Base-by-base conservation (phyloP, 92 coral and sea anemone species). In the Micromussa lordhowensis region DNA sequence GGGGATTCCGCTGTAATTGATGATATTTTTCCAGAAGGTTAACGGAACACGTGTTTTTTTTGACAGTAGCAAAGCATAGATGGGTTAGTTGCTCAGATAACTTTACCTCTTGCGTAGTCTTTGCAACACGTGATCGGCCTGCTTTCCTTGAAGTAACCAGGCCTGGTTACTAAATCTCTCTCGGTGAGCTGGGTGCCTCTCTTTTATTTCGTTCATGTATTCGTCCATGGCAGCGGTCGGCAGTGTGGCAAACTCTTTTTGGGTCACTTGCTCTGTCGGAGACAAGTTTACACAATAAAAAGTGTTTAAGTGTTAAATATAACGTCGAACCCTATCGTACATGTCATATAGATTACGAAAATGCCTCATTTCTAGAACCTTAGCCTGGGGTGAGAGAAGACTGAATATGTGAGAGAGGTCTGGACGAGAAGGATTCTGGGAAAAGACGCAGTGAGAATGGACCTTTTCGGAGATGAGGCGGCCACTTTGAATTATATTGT, bases 131-230 rank as follows among this genome's bases (percentile, higher is more conserved):
- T 93, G 87, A 54, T 94, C 98, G 48, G 92, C 93, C 13, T 49
- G 74, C 51, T 86, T 91, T 21, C 98, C 96, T 70, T 96, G 99
- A 29, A 85, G 91, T 54, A 98, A 69, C 99, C 99, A 98, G 79
- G 98, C 97, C 87, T 98, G 99, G 86, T 96, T 87, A 51, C 99
- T 98, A 73, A 75, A 96, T 74, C 99, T 90, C 55, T 98, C 99
- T 73, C 94, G 87, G 75, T 98, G 99, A 31, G 87, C 89, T 3
- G 99, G 98, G 77, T 98, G 98, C 26, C 82, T 92, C 63, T 93
- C 94, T 61, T 94, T 96, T 34, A 96, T 59, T 30, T 90, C 82
- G 75, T 96, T 88, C 94, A 98, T 91, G 44, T 98, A 98, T 5
- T 90, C 78, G 40, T 95, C 99, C 79, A 98, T 98, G 34, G 98